Base-by-base conservation (phyloP, 2,888 invertebrate species). In the Hybos culiciformis region DNA sequence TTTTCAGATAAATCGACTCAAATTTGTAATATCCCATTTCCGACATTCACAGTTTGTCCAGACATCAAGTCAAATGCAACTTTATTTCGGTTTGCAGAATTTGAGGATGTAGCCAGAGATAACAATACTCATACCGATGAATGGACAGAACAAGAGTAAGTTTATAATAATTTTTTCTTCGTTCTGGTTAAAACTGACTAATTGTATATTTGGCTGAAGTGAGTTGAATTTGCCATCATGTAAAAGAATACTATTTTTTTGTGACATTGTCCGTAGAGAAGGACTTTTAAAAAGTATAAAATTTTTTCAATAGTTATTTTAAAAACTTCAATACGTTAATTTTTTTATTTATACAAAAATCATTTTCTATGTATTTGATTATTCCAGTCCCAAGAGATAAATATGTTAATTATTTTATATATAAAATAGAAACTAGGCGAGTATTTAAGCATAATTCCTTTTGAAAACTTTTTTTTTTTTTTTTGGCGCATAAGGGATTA, bases 1-100 rank as follows among this genome's bases (percentile, higher is more conserved):
- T 78, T 78, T 54, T 76, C 77, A 4, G 74, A 77, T 57, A 74
- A 72, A 37, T 72, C 77, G 1, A 78, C 76, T 12, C 42, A 44
- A 17, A 39, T 46, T 18, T 48, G 44, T 39, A 34, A 42, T 21
- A 43, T 48, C 29, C 48, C 48, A 4, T 48, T 48, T 23, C 48
- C 48, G 19, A 39, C 48, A 12, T 29, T 48, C 3, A 48, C 46
- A 23, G 40, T 48, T 23, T 48, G 48, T 39, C 44, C 46, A 2
- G 46, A 48, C 38, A 41, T 26, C 1, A 48, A 48, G 40, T 18
- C 42, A 3, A 33, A 23, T 11, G 5, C 12, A 33, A 12, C 19
- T 4, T n/a, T 23, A 14, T 44, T 41, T 18, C 37, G 18, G 29
- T 44, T 24, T 37, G 5, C 36, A n/a, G 20, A 36, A 20, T 29